Percentiles rank a stretch among this genome's conserved stretches.
Conservation (phyloP, 2,797 vertebrate genomes). For the Alcedo atthis region DNA sequence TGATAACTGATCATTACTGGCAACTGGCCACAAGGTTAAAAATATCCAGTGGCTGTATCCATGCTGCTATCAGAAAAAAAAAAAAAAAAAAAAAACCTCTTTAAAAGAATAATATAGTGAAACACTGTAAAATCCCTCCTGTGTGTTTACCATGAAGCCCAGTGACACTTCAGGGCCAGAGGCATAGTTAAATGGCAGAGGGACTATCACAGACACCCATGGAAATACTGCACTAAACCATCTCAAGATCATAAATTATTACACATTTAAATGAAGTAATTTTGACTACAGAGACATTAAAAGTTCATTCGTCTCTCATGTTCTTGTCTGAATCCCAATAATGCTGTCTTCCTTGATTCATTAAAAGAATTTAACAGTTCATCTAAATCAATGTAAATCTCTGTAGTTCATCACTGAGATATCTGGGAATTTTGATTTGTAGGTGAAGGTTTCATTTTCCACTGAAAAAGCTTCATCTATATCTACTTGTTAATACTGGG, state of each 20-base stretch:
- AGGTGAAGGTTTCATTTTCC: background rate
- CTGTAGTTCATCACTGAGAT: background rate
- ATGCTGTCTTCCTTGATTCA: background rate
- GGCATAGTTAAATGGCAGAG: background rate
- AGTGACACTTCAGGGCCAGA: background rate
- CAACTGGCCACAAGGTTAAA: background rate
- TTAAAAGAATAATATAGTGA: background rate
- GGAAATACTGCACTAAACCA: background rate
- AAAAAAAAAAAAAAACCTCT: background rate
- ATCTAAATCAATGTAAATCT: background rate
- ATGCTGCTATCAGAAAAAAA: background rate
- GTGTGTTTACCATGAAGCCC: background rate
- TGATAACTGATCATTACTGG: conserved; percentile 28
- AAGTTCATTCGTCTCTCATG: background rate
- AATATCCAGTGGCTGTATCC: background rate
- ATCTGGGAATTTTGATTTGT: background rate
- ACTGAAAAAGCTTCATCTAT: background rate
- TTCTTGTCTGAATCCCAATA: background rate
- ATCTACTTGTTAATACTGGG: background rate
- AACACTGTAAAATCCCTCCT: background rate
- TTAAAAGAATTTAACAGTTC: background rate
- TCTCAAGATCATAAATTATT: background rate
- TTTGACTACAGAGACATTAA: background rate
- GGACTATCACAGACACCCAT: background rate
- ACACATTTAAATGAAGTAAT: background rate